These are phyloP conservation scores for Borostomias antarcticus DNA, from an alignment of 2,797 vertebrate genomes.

Conservation along the genomic window DNA sequence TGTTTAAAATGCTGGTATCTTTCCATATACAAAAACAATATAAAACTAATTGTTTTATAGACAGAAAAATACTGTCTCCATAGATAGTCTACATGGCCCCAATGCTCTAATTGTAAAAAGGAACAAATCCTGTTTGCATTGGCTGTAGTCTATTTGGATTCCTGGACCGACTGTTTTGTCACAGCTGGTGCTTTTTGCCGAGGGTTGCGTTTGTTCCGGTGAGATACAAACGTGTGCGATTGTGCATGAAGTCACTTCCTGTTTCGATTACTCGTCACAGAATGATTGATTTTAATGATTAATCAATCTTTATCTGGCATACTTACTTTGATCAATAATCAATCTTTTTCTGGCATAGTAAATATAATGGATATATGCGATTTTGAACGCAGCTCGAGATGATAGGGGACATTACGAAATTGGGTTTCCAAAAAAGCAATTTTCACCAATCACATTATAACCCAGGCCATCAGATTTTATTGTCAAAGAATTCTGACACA, in stretches of 20 bases:
- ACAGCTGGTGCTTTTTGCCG: conserved; percentile 4
- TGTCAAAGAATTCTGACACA: conserved; percentile 46
- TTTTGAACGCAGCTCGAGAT: too few species aligned
- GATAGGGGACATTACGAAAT: too few species aligned
- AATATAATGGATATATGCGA: too few species aligned
- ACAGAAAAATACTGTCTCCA: neutral
- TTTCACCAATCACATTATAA: too few species aligned
- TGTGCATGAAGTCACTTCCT: conserved; percentile 52
- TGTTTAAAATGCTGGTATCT: neutral
- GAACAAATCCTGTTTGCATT: neutral
- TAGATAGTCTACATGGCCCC: too few species aligned
- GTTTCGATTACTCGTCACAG: neutral
- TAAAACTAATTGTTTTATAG: neutral
- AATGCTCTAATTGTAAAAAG: too few species aligned
- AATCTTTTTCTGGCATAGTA: too few species aligned
- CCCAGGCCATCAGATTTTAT: conserved; percentile 42
- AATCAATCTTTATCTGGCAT: too few species aligned
- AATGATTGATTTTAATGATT: too few species aligned
- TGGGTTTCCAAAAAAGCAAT: too few species aligned
- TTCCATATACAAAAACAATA: neutral
- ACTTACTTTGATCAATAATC: too few species aligned
- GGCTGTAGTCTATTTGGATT: neutral
- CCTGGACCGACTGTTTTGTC: neutral
- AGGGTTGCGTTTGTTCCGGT: conserved; percentile 67
- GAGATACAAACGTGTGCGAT: conserved; percentile 34